Evolutionary conservation across 2,888 invertebrate species (phyloP).

Genomic region (Drosophila monieri): DNA sequence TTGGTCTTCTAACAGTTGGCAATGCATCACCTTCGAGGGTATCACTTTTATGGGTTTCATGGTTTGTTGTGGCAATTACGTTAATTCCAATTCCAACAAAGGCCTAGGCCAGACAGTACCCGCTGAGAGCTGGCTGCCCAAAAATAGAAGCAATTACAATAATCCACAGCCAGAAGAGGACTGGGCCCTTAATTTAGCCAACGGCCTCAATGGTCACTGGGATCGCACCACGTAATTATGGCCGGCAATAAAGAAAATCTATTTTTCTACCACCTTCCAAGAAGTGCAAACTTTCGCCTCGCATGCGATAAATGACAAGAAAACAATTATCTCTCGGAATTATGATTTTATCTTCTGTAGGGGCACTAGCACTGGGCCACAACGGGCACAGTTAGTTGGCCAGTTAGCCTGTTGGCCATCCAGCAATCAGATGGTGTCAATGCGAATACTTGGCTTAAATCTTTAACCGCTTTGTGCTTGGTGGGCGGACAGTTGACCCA

Average conservation of each 20-base stretch:
- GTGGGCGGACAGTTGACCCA: conserved; percentile 61
- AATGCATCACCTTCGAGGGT: background rate
- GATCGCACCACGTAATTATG: conserved; percentile 33
- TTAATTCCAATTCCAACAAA: background rate
- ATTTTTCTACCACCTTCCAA: conserved; percentile 15
- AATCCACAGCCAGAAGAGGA: conserved; percentile 23
- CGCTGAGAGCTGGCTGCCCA: background rate
- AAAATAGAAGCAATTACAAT: conserved; percentile 35
- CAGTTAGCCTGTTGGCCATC: background rate
- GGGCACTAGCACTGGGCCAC: conserved; percentile 42
- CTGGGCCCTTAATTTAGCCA: conserved; percentile 29
- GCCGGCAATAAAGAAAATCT: conserved; percentile 35
- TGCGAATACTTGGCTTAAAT: conserved; percentile 31
- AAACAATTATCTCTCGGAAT: conserved; percentile 31
- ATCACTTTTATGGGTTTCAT: background rate
- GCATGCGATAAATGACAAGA: conserved; percentile 51
- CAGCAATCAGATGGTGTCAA: conserved; percentile 72
- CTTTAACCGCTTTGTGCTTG: background rate
- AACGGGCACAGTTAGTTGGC: conserved; percentile 42
- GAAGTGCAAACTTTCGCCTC: conserved; percentile 62
- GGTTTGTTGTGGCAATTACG: background rate
- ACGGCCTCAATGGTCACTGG: conserved; percentile 34
- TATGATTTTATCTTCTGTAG: conserved; percentile 28
- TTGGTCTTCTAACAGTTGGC: conserved; percentile 20
- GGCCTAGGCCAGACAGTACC: background rate